Percentiles rank a stretch among this genome's conserved stretches.
Evolutionary conservation across 2,113 vertebrate genomes (phyloP).

Genomic region (Oreochromis aureus): DNA sequence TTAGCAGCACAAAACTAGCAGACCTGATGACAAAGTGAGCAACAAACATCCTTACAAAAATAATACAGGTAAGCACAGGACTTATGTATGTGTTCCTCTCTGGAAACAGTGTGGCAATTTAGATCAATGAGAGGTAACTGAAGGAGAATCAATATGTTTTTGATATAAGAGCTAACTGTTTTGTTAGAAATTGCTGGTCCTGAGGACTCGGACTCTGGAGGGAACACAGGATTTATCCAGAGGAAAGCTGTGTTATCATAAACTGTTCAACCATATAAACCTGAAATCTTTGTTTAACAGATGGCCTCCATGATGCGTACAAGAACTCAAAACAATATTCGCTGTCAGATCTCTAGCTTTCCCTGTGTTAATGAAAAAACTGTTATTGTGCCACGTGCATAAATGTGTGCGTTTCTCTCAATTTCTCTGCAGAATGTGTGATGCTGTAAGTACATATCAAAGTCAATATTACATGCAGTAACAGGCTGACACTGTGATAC

Average conservation of each 20-base stretch:
- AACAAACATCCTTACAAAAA: background rate
- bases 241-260: background rate
- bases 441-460: background rate
- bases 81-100: background rate
- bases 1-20: background rate
- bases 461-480: background rate
- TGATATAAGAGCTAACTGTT: background rate
- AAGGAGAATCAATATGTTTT: background rate
- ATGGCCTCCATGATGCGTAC: background rate
- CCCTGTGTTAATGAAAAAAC: background rate
- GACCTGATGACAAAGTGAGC: background rate
- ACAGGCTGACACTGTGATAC: background rate
- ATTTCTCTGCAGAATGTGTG: background rate
- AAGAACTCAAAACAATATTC: background rate
- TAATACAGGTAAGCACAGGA: background rate
- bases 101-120: background rate
- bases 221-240: background rate
- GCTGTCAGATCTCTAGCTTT: background rate
- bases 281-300: background rate
- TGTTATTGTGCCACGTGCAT: background rate
- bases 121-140: background rate
- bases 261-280: background rate
- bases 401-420: background rate
- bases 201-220: background rate
- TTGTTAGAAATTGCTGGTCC: background rate